phyloP scores from a whole-genome alignment of 1,140 invertebrate genomes.

The Drosophila miranda region DNA sequence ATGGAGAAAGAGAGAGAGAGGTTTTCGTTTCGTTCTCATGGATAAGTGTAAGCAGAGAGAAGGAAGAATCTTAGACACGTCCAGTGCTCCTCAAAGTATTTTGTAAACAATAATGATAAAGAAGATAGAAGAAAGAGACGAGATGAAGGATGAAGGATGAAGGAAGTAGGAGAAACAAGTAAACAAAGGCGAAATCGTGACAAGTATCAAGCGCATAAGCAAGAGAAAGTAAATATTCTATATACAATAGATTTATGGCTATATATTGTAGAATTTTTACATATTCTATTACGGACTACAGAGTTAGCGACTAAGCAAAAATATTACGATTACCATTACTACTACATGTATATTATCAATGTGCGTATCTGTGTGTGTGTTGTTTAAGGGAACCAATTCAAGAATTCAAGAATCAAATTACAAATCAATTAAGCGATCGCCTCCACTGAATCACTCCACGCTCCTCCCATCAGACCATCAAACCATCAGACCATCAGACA shows the following conservation, averaged over 20 bases:
- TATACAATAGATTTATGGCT: conserved; percentile 43
- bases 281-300: conserved; percentile 48
- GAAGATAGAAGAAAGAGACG: conserved; percentile 5
- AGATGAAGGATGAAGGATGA: too few relatives aligned
- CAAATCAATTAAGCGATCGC: conserved; percentile 65
- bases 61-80: conserved; percentile 75
- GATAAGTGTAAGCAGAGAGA: conserved; percentile 53
- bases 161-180: not conserved
- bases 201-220: conserved; percentile 33
- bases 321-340: conserved; percentile 38
- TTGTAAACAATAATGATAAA: conserved; percentile 81
- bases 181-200: conserved; percentile 17
- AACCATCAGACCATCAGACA: conserved; percentile 7
- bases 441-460: conserved; percentile 39
- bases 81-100: conserved; percentile 82
- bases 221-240: conserved; percentile 37
- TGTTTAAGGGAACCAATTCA: conserved; percentile 71
- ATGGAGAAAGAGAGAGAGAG: not conserved
- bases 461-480: not conserved
- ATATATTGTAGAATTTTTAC: conserved; percentile 56
- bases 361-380: conserved; percentile 54
- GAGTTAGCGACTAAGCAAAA: conserved; percentile 39
- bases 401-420: conserved; percentile 62
- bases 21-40: conserved; percentile 50
- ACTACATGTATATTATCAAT: conserved; percentile 44